phyloP scores from a whole-genome alignment of 2,113 vertebrate genomes.

The Sardina pilchardus region DNA sequence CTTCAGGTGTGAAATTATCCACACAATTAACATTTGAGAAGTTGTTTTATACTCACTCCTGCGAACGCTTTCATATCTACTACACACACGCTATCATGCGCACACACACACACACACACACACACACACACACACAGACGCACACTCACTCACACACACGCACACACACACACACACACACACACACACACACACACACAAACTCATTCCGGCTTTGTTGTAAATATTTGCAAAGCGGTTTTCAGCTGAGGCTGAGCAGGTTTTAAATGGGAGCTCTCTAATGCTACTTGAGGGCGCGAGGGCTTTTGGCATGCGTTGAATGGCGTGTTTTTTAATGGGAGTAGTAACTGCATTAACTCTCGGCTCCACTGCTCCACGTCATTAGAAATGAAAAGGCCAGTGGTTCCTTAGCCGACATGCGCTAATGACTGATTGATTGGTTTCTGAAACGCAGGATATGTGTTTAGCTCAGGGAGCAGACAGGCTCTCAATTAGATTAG shows the following conservation, averaged over 20 bases:
- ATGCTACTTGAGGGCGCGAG: not conserved
- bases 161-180: conserved; percentile 6
- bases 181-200: not conserved
- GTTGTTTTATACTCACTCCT: conserved; percentile 32
- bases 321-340: not conserved
- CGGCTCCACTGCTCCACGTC: not conserved
- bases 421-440: not conserved
- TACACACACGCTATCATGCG: not conserved
- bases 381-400: not conserved
- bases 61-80: conserved; percentile 7
- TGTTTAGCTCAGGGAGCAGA: not conserved
- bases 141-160: not conserved
- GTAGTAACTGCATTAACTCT: not conserved
- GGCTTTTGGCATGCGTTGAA: not conserved
- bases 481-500: not conserved
- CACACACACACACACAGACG: not conserved
- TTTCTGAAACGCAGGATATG: not conserved
- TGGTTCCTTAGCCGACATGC: not conserved
- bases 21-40: conserved; percentile 52
- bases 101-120: not conserved
- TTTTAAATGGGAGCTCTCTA: not conserved
- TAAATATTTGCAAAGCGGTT: conserved; percentile 12
- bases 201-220: not conserved
- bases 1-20: conserved; percentile 66
- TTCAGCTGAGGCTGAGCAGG: not conserved